Base-by-base conservation (phyloP, 2,888 invertebrate species). In the Amorpha juglandis region DNA sequence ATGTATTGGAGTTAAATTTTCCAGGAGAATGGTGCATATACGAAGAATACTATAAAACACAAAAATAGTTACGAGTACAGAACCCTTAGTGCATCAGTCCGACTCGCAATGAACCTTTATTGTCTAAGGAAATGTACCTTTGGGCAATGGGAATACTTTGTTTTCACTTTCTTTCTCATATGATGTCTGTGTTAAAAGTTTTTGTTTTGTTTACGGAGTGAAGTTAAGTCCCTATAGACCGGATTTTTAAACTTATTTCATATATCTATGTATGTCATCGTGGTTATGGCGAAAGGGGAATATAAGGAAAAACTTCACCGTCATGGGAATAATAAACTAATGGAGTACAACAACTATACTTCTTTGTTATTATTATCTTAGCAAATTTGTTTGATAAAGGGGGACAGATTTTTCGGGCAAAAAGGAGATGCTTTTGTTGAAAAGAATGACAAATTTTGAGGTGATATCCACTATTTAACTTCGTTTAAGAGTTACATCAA, bases 181-280 rank as follows among this genome's bases (percentile, higher is more conserved):
- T 33, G 33, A 27, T 53, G 6, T 1, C 33, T n/a, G 14, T 53
- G 53, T 33, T 6, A 38, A 6, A 38, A 38, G 9, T 38, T 38
- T 38, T 38, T 35, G 35, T n/a, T 33, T 9, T 16, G 35, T 12
- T n/a, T 7, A 21, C 2, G 51, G 27, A 27, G 21, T 11, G 14
- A 55, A 16, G 38, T 55, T 55, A 16, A 11, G 38, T 6, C 35
- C 35, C 16, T 9, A 21, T 11, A 21, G 38, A 38, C 16, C 38
- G 35, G 16, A 8, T 55, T 55, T 55, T 38, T 55, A 16, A n/a
- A 35, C 16, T 55, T 35, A 14, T 21, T 52, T 52, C 52, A 27
- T 52, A 52, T 55, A 55, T 55, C 55, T 38, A 55, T 16, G 9
- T 55, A 16, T 55, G 55, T 55, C 55, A 55, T 55, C 55, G 16